Percentiles rank a stretch among this genome's conserved stretches.
These are phyloP conservation scores for Enteromius anoplus DNA, from an alignment of 2,797 vertebrate genomes.

Conservation along the genomic window DNA sequence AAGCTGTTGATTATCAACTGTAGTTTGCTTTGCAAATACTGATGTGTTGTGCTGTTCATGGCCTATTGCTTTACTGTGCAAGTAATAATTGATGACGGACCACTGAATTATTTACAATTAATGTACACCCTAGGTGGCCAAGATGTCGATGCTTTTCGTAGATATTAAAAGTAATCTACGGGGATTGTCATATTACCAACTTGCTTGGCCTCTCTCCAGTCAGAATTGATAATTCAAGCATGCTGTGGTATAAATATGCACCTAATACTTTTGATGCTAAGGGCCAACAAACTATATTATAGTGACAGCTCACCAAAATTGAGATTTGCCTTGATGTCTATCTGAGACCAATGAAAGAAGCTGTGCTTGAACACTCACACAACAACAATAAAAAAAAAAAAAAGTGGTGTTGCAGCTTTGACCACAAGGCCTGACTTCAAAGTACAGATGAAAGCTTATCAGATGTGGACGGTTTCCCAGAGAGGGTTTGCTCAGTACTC, in stretches of 20 bases:
- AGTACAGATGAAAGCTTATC: slow-evolving; percentile 48
- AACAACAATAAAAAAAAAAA: slow-evolving; percentile 41
- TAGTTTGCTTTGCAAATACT: slow-evolving; percentile 16
- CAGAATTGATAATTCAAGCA: slow-evolving; percentile 12
- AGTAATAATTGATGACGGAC: not conserved
- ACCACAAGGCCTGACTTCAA: slow-evolving; percentile 38
- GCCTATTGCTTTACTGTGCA: not conserved
- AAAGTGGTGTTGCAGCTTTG: slow-evolving; percentile 22
- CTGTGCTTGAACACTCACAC: slow-evolving; percentile 7
- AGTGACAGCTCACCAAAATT: not conserved
- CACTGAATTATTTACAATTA: slow-evolving; percentile 2
- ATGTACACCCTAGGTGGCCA: not conserved
- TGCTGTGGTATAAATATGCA: not conserved
- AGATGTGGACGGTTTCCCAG: slow-evolving; percentile 35
- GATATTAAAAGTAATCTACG: not conserved
- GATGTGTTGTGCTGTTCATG: not conserved
- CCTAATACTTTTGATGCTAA: slow-evolving; percentile 5
- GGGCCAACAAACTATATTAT: slow-evolving; percentile 9
- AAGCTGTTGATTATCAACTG: slow-evolving; percentile 16
- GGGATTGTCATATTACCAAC: not conserved
- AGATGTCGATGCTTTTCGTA: not conserved
- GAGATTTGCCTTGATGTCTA: slow-evolving; percentile 37
- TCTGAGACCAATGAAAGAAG: slow-evolving; percentile 39
- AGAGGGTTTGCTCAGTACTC: slow-evolving; percentile 32
- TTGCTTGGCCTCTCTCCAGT: not conserved